phyloP scores from a whole-genome alignment of 2,113 vertebrate species.

The Oceanodroma tethys region DNA sequence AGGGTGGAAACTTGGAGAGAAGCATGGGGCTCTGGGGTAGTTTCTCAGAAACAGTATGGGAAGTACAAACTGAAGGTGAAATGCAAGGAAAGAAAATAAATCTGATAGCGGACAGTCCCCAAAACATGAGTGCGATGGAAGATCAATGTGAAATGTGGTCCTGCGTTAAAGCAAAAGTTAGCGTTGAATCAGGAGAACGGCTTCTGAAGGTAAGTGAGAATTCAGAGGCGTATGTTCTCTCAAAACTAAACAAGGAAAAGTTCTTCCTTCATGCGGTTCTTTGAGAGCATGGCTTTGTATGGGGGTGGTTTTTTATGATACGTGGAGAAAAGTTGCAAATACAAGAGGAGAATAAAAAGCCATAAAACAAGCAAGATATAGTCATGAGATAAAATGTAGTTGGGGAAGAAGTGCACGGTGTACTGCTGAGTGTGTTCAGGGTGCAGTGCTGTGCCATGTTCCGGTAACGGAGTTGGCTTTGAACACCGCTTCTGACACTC shows the following conservation, averaged over 20 bases:
- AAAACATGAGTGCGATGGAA: neutral
- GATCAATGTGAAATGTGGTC: neutral
- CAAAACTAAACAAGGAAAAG: neutral
- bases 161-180: neutral
- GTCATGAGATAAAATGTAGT: neutral
- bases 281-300: neutral
- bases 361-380: neutral
- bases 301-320: neutral
- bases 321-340: neutral
- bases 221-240: neutral
- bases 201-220: neutral
- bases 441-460: neutral
- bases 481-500: neutral
- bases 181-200: neutral
- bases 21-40: neutral
- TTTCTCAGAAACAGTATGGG: neutral
- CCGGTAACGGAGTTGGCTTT: neutral
- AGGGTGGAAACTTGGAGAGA: neutral
- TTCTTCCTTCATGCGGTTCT: neutral
- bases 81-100: neutral
- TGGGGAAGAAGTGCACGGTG: neutral
- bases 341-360: neutral
- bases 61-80: neutral
- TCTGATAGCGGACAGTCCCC: neutral
- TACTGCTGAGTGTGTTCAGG: neutral